phyloP scores from a whole-genome alignment of 2,888 invertebrate genomes.

The Cerastis rubricosa region DNA sequence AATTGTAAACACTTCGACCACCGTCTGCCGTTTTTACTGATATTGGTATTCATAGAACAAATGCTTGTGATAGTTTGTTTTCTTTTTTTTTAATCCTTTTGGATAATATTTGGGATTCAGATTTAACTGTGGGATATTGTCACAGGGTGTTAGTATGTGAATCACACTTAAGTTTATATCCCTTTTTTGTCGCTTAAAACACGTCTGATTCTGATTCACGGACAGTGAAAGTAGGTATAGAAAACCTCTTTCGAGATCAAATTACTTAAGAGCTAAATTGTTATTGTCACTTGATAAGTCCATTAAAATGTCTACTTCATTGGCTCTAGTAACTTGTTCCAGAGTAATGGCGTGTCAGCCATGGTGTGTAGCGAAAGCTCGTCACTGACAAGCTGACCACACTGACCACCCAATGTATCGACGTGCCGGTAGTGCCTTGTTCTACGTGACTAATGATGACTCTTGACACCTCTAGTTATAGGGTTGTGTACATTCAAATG shows the following conservation, averaged over 20 bases:
- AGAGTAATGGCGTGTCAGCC: slow-evolving; percentile 25
- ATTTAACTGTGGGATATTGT: not conserved
- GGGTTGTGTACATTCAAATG: not conserved
- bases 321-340: slow-evolving; percentile 5
- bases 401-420: slow-evolving; percentile 22
- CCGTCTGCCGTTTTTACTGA: not conserved
- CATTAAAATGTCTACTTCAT: slow-evolving; percentile 3
- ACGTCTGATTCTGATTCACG: not conserved
- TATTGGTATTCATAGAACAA: not conserved
- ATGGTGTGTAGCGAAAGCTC: slow-evolving; percentile 33
- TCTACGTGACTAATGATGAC: slow-evolving; percentile 22
- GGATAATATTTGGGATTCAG: not conserved
- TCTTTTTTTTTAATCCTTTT: not conserved
- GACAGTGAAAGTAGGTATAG: not conserved
- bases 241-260: not conserved
- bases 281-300: not conserved
- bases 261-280: not conserved
- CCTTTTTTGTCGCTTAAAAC: too few relatives aligned
- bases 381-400: slow-evolving; percentile 7
- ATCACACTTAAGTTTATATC: not conserved
- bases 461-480: slow-evolving; percentile 6
- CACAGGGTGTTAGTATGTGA: not conserved
- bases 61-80: not conserved
- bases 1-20: not conserved
- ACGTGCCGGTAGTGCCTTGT: slow-evolving; percentile 26